Evolutionary conservation across 1,140 invertebrate species (phyloP).

Genomic region (Hyles euphorbiae): DNA sequence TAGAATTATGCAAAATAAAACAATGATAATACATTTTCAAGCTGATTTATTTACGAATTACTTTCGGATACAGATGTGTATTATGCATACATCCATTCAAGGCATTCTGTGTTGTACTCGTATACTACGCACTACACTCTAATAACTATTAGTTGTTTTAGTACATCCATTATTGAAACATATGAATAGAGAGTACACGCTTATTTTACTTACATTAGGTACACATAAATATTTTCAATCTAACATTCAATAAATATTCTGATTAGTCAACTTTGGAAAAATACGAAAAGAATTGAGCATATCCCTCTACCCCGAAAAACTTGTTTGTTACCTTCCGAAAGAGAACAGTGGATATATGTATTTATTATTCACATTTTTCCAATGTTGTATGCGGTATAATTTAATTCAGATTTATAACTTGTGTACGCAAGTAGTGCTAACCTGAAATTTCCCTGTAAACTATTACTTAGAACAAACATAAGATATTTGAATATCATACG

Average conservation of each 20-base stretch:
- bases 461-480: neutral
- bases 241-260: constrained; percentile 19
- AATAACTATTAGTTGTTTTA: constrained; percentile 23
- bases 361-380: too few relatives aligned
- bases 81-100: constrained; percentile 30
- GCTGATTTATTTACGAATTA: constrained; percentile 42
- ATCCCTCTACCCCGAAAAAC: neutral
- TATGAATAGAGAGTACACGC: constrained; percentile 13
- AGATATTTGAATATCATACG: neutral
- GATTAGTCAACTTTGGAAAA: constrained; percentile 6
- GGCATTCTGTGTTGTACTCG: constrained; percentile 37
- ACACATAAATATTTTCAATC: constrained; percentile 2
- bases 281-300: constrained; percentile 8
- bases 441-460: too few relatives aligned
- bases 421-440: too few relatives aligned
- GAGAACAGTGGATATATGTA: too few relatives aligned
- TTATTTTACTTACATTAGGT: constrained; percentile 13
- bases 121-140: constrained; percentile 35
- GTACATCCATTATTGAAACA: constrained; percentile 8
- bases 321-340: too few relatives aligned
- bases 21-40: constrained; percentile 21
- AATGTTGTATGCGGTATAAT: too few relatives aligned
- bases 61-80: constrained; percentile 31
- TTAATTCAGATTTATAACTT: too few relatives aligned
- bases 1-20: constrained; percentile 13